Evolutionary conservation across 64 coral and sea anemone species (phyloP), one percentile per base, ranked within the genome.

Genomic region (Actinia tenebrosa): DNA sequence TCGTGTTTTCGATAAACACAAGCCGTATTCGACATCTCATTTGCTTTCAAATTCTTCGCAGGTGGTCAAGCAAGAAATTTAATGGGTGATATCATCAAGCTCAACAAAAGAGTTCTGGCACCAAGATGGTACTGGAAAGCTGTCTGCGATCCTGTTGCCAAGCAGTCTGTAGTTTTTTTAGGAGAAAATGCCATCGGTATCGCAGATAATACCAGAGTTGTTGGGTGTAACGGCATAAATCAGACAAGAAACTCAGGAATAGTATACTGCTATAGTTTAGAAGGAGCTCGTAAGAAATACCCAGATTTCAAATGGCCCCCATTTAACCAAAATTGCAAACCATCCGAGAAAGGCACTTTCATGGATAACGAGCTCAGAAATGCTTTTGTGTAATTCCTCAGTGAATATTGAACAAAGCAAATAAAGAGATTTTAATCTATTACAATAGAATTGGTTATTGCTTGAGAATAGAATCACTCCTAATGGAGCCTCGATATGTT

Each of bases 51-150:
- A 66, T 66, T n/a, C 22, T 22, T 66, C 6, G 5, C 27, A 89
- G 87, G 71, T 13, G 87, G 75, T 16, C 60, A 44, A 52, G 87
- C 87, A 56, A 80, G 60, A 44, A 18, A 60, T 61, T 46, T 27
- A 11, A 47, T 5, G 7, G 60, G 63, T 69, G 14, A 30, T 54
- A 3, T 10, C n/a, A 84, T 84, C 56, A 3, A 23, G 52, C 60
- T 84, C 45, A 83, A 90, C 17, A 53, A 22, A 23, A 26, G 56
- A 78, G 64, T 71, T 5, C 61, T 50, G 50, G 83, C 81, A 14
- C 89, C 89, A 13, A 90, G 44, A 22, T 90, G 30, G 17, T 90
- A 56, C 64, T 90, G 89, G 89, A 90, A 90, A 83, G 89, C 89
- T 10, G 89, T 90, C 8, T 90, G 89, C 56, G 89, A 90, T 45